Evolutionary conservation across 2,888 invertebrate species (phyloP).

Genomic region (Trachelus stipa): DNA sequence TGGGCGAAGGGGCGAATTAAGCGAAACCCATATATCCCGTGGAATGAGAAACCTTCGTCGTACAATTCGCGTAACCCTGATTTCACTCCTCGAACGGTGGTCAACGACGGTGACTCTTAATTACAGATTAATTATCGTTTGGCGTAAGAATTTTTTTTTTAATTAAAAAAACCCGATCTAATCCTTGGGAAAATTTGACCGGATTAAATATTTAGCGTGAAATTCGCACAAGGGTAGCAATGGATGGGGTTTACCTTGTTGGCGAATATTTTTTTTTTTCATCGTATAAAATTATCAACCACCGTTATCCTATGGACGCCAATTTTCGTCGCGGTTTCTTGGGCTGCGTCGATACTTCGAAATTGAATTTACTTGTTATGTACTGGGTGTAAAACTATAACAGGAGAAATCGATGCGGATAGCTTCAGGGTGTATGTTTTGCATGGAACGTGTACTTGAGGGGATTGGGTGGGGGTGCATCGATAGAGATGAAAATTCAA

Average conservation of each 20-base stretch:
- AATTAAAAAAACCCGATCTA: background rate
- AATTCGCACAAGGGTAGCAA: background rate
- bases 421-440: background rate
- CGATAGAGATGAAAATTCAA: background rate
- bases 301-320: background rate
- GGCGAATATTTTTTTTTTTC: background rate
- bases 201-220: background rate
- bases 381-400: background rate
- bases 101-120: background rate
- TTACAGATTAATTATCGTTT: background rate
- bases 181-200: background rate
- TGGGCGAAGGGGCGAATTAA: background rate
- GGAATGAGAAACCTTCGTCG: background rate
- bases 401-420: background rate
- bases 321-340: background rate
- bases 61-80: background rate
- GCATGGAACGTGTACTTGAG: background rate
- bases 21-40: background rate
- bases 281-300: background rate
- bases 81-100: background rate
- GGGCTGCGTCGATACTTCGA: background rate
- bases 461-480: too few species aligned
- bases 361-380: background rate
- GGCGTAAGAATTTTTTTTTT: background rate
- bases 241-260: too few species aligned